phyloP scores from a whole-genome alignment of 2,888 invertebrate species.

The Cheiracanthium punctorium region DNA sequence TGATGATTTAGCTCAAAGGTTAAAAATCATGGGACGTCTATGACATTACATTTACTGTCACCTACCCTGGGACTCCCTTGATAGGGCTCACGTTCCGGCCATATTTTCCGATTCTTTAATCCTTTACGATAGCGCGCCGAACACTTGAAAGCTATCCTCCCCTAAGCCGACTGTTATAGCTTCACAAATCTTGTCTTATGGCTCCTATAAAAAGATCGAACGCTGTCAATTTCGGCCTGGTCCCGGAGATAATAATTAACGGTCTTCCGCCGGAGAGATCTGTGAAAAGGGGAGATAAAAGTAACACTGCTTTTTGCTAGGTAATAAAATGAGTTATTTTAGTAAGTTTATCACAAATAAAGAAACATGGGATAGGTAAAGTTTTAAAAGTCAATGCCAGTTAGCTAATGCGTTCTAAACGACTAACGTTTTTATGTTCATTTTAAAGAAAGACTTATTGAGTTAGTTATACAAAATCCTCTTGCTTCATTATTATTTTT shows the following conservation, averaged over 20 bases:
- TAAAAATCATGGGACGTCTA: neutral
- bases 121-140: neutral
- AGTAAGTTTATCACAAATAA: neutral
- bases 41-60: neutral
- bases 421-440: too few relatives aligned
- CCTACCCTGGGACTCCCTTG: neutral
- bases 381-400: too few relatives aligned
- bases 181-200: constrained; percentile 9
- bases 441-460: too few relatives aligned
- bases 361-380: too few relatives aligned
- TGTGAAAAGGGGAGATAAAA: neutral
- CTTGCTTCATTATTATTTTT: too few relatives aligned
- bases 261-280: neutral
- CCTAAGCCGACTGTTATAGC: constrained; percentile 1
- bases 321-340: neutral
- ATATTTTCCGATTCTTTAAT: constrained; percentile 10
- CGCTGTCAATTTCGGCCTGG: neutral
- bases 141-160: neutral
- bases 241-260: constrained; percentile 5
- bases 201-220: neutral
- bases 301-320: neutral
- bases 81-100: constrained; percentile 11
- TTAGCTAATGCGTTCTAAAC: too few relatives aligned
- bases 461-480: too few relatives aligned
- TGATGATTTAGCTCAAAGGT: neutral